Conservation (phyloP, 2,113 vertebrate species). For the Ptilorrhoa leucosticta region DNA sequence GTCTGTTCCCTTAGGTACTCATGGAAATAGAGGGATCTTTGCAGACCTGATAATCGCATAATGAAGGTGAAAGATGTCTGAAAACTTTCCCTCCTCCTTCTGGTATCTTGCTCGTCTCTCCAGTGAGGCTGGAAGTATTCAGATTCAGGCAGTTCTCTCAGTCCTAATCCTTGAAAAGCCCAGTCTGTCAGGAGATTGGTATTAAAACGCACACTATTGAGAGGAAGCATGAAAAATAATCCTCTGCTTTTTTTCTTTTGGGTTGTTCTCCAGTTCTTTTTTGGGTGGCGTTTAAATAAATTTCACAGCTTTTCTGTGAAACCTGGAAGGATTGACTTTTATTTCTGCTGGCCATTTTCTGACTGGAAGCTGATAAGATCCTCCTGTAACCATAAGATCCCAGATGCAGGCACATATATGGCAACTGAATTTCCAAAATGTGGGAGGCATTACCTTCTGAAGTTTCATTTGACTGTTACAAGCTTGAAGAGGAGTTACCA, state of each 20-base stretch:
- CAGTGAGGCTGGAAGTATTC: neutral
- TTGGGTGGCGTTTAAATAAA: neutral
- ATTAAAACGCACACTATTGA: neutral
- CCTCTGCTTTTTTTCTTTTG: neutral
- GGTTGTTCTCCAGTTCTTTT: neutral
- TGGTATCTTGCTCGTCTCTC: neutral
- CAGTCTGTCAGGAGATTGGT: neutral
- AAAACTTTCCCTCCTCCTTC: neutral
- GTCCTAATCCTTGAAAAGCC: neutral
- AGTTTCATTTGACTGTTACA: neutral
- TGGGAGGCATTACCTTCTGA: neutral
- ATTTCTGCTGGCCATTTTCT: neutral
- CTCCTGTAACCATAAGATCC: neutral
- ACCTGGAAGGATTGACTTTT: neutral
- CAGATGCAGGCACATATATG: neutral
- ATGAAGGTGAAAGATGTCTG: neutral
- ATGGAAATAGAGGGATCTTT: neutral
- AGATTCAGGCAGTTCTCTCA: neutral
- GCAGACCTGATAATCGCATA: neutral
- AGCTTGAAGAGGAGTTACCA: neutral
- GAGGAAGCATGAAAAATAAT: neutral
- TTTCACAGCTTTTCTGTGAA: neutral
- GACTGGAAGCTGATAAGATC: neutral
- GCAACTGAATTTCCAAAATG: neutral
- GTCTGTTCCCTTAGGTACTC: neutral